Base-by-base conservation (phyloP, 2,888 invertebrate species). In the Osmoderma eremita region DNA sequence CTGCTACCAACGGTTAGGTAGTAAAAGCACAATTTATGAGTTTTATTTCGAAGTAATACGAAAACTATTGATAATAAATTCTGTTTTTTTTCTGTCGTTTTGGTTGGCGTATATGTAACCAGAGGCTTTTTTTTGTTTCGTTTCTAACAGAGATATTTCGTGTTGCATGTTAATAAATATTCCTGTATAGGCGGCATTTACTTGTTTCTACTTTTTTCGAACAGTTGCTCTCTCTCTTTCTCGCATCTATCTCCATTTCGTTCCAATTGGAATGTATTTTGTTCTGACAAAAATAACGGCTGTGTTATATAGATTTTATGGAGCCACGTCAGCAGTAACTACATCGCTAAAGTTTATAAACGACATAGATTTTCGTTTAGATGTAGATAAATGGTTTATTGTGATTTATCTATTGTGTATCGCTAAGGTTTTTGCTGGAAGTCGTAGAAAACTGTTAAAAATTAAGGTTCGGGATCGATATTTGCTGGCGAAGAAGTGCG, bases 61-160 rank as follows among this genome's bases (percentile, higher is more conserved):
- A 45, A 61, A 61, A 61, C 58, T 61, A 61, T 61, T 61, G 58
- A 24, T 36, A 61, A 61, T 61, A 61, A 61, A 61, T 61, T 61
- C 45, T 45, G 53, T 48, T 17, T 18, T 61, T 58, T 58, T 58
- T 41, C 24, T 24, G 22, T 24, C 30, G 50, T 50, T 30, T 8
- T 30, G 24, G 50, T 24, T 20, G n/a, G 13, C 15, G 53, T 42
- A 45, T 36, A 30, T 24, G 13, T 17, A n/a, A 36, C 10, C 18
- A 8, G 18, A 53, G 17, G 17, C 15, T 61, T 58, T 61, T 53
- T 61, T 56, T 56, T 41, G 56, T 36, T 41, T 41, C 30, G 45
- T n/a, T 61, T 45, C 53, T 20, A 41, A 20, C 13, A 20, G 41
- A 39, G 39, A 56, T 30, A 61, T 61, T 61, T 30, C 58, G 58